Base-by-base conservation (phyloP, 2,113 vertebrate species). In the Limanda limanda region DNA sequence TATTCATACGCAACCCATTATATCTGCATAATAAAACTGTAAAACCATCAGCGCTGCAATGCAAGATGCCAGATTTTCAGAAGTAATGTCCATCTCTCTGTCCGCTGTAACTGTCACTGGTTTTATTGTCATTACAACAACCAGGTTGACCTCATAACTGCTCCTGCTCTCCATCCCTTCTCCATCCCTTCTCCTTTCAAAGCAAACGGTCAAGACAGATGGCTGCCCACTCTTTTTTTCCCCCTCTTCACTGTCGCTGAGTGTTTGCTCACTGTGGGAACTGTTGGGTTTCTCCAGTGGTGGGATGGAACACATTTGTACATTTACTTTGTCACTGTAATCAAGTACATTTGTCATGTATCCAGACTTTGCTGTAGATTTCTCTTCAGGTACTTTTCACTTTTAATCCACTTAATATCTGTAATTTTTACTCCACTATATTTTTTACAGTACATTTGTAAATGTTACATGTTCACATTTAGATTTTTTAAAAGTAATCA, bases 1-100 rank as follows among this genome's bases (percentile, higher is more conserved):
- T 71, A 59, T 79, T 58, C 71, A 78, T 13, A 27, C 51, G 68
- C 58, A 76, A 35, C 27, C 40, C 51, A 21, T 67, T 71, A 63
- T 57, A 17, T 70, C 73, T 80, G 57, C 64, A 73, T 71, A 48
- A 63, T 74, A 74, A 67, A 64, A 24, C n/a, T 74, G 18, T 24
- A 52, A 69, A 72, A 72, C 10, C 68, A 40, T 73, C 21, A 12
- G 61, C 20, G 21, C 40, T 1, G 11, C 40, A 42, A 17, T 63
- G 61, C 35, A 35, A 23, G 21, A 54, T 3, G 51, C 51, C 54
- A 31, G 59, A 37, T 25, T 80, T 31, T 48, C 1, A 48, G 45
- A 47, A 54, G 7, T 10, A 54, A 54, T n/a, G 20, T 66, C 11
- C 18, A 20, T 18, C 12, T 51, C 25, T 47, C 6, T 24, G 56